phyloP scores from a whole-genome alignment of 2,888 invertebrate genomes.

The Cancer borealis region DNA sequence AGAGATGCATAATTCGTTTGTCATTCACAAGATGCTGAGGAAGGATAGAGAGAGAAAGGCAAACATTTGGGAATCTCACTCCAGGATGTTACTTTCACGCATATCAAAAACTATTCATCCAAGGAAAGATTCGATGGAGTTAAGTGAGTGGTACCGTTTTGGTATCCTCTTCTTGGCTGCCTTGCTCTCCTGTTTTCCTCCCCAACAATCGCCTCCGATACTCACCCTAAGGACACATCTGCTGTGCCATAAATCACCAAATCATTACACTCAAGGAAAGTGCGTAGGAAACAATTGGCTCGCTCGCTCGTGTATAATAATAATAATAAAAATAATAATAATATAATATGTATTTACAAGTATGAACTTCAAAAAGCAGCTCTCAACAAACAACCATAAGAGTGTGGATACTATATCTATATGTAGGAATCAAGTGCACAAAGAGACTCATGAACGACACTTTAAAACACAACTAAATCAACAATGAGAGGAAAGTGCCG shows the following conservation, averaged over 20 bases:
- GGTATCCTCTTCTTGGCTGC: too few relatives aligned
- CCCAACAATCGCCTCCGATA: too few relatives aligned
- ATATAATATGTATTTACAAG: not conserved
- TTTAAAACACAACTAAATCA: not conserved
- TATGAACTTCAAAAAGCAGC: not conserved
- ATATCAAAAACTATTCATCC: too few relatives aligned
- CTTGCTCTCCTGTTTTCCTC: too few relatives aligned
- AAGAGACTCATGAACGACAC: not conserved
- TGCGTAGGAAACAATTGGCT: not conserved
- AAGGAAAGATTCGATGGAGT: too few relatives aligned
- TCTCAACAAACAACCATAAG: slow-evolving; percentile 1
- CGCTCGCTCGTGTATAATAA: not conserved
- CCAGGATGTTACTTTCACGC: too few relatives aligned
- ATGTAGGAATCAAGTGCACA: not conserved
- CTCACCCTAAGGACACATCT: too few relatives aligned
- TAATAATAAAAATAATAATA: not conserved
- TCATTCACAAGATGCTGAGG: not conserved
- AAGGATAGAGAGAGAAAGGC: too few relatives aligned
- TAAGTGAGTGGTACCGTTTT: too few relatives aligned
- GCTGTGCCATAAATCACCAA: not conserved
- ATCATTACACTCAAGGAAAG: not conserved
- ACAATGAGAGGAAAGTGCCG: not conserved
- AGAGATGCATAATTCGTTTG: not conserved
- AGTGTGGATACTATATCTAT: not conserved
- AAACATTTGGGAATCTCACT: too few relatives aligned